A percentile compares a stretch with the other conserved stretches of the same genome.
phyloP scores from a whole-genome alignment of 2,797 vertebrate genomes.

The Tapirus indicus region DNA sequence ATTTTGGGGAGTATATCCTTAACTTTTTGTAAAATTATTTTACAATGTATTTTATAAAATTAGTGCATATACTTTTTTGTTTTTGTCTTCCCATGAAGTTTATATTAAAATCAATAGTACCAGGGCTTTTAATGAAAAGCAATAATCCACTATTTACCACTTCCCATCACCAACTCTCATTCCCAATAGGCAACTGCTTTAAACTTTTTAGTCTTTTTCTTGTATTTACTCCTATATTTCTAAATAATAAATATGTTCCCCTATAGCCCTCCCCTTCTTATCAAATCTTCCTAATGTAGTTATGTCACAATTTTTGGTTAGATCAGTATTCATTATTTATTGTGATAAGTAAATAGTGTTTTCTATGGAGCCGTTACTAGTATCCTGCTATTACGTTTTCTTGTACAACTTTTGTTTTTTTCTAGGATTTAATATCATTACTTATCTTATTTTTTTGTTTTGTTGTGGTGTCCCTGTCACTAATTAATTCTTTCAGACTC shows the following conservation, averaged over 20 bases:
- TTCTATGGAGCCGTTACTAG: not conserved
- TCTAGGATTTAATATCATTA: slow-evolving; percentile 9
- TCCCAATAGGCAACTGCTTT: not conserved
- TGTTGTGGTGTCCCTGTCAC: not conserved
- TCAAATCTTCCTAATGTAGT: not conserved
- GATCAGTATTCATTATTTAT: slow-evolving; percentile 2
- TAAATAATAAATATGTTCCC: not conserved
- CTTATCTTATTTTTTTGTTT: not conserved
- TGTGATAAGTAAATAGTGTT: not conserved
- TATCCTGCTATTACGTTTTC: not conserved
- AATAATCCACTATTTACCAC: not conserved
- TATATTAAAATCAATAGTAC: slow-evolving; percentile 31
- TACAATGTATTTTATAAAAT: not conserved
- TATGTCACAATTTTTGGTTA: slow-evolving; percentile 35
- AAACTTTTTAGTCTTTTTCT: not conserved
- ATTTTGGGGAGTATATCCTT: slow-evolving; percentile 8
- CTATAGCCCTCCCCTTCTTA: not conserved
- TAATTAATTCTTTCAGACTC: slow-evolving; percentile 22
- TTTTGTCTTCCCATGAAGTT: not conserved
- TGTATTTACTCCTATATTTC: not conserved
- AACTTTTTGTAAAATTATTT: not conserved
- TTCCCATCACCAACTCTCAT: not conserved
- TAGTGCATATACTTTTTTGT: not conserved
- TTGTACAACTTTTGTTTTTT: not conserved
- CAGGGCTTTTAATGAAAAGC: slow-evolving; percentile 18